Evolutionary conservation across 2,113 vertebrate genomes (phyloP).

Genomic region (Cepphus grylle): DNA sequence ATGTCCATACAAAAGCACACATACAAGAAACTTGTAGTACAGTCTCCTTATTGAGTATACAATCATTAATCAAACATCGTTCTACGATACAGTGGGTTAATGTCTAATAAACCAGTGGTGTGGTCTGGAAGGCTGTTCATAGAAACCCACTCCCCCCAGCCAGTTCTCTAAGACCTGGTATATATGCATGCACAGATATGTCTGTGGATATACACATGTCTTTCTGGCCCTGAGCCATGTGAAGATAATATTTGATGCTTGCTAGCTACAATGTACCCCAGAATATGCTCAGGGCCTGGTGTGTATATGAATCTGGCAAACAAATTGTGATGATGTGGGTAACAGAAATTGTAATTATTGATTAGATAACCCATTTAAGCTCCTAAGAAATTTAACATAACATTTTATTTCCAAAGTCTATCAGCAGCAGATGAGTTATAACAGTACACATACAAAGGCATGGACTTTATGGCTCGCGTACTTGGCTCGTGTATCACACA

Average conservation of each 20-base stretch:
- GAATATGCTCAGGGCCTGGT: background rate
- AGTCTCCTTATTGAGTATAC: background rate
- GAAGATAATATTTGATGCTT: background rate
- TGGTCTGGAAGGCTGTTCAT: background rate
- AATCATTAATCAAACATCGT: background rate
- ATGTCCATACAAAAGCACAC: background rate
- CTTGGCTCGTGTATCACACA: background rate
- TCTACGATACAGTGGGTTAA: rapidly evolving
- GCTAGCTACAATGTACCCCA: background rate
- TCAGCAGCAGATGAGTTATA: background rate
- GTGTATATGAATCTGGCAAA: background rate
- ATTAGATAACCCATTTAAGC: background rate
- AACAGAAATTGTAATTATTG: background rate
- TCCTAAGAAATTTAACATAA: background rate
- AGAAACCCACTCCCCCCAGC: background rate
- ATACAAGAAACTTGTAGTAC: background rate
- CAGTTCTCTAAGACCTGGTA: background rate
- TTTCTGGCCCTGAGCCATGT: background rate
- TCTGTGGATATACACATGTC: rapidly evolving
- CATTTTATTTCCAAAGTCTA: background rate
- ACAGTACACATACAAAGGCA: rapidly evolving
- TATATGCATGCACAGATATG: background rate
- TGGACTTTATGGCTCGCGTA: background rate
- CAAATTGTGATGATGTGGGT: rapidly evolving
- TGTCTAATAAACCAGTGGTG: rapidly evolving